These are phyloP conservation scores for Alcedo atthis DNA, from an alignment of 2,797 vertebrate genomes.

Conservation along the genomic window DNA sequence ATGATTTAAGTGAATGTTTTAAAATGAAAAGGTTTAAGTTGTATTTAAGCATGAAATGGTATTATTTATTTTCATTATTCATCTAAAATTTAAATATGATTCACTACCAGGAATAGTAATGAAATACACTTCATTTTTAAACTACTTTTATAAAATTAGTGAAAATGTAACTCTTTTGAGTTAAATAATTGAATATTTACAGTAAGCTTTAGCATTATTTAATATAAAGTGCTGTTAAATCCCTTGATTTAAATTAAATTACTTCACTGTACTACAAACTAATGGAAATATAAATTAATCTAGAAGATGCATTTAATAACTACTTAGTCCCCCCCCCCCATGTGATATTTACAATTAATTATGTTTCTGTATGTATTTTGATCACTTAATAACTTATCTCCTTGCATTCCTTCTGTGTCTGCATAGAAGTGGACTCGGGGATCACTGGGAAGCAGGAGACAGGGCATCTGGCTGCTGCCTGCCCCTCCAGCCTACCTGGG, in stretches of 20 bases:
- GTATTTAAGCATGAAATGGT: background rate
- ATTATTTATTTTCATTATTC: background rate
- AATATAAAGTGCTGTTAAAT: constrained; percentile 6
- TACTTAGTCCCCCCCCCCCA: background rate
- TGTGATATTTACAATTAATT: background rate
- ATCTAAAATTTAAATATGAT: background rate
- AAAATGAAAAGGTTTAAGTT: background rate
- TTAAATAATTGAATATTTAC: background rate
- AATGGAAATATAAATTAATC: constrained; percentile 36
- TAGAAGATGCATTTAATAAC: constrained; percentile 3
- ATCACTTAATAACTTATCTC: background rate
- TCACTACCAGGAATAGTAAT: background rate
- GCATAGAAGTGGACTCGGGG: background rate
- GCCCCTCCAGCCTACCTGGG: background rate
- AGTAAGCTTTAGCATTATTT: constrained; percentile 1
- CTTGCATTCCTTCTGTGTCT: background rate
- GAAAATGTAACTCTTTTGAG: background rate
- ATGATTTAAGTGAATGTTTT: background rate
- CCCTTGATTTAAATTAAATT: constrained; percentile 37
- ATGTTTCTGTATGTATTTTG: background rate
- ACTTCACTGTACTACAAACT: background rate
- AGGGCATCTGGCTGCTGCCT: background rate
- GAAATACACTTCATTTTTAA: background rate
- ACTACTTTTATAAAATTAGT: background rate
- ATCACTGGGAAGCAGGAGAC: background rate